Evolutionary conservation across 2,797 vertebrate species (phyloP).

Genomic region (Acanthiza pusilla): DNA sequence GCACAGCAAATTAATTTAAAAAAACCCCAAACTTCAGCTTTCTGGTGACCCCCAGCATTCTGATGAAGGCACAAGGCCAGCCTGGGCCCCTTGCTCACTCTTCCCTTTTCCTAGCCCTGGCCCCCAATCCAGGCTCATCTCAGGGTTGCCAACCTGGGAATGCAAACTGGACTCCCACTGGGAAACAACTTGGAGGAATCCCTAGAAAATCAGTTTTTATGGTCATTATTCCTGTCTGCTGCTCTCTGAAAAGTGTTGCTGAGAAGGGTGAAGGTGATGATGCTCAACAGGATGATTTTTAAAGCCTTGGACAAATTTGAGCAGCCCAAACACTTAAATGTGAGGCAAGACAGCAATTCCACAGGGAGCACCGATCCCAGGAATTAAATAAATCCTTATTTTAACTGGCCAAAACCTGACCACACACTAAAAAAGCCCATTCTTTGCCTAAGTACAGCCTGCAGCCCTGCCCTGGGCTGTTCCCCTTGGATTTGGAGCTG

Average conservation of each 20-base stretch:
- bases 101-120: background rate
- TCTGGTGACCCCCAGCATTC: background rate
- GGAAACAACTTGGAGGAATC: background rate
- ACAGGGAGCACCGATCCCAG: background rate
- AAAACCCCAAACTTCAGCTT: background rate
- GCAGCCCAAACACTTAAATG: background rate
- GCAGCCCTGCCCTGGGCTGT: background rate
- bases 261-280: background rate
- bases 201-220: background rate
- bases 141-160: background rate
- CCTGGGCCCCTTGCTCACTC: background rate
- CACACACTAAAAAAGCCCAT: background rate
- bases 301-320: background rate
- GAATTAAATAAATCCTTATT: background rate
- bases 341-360: background rate
- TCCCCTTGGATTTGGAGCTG: rapidly evolving
- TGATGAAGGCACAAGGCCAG: background rate
- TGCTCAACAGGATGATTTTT: background rate
- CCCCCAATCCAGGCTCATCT: rapidly evolving
- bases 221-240: background rate
- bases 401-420: background rate
- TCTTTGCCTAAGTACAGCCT: background rate
- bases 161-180: background rate
- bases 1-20: background rate
- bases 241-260: background rate